A percentile compares a stretch with the other conserved stretches of the same genome.
These are phyloP conservation scores for Patiria pectinifera DNA, from an alignment of 53 echinoderm and acorn worm species.

Conservation along the genomic window DNA sequence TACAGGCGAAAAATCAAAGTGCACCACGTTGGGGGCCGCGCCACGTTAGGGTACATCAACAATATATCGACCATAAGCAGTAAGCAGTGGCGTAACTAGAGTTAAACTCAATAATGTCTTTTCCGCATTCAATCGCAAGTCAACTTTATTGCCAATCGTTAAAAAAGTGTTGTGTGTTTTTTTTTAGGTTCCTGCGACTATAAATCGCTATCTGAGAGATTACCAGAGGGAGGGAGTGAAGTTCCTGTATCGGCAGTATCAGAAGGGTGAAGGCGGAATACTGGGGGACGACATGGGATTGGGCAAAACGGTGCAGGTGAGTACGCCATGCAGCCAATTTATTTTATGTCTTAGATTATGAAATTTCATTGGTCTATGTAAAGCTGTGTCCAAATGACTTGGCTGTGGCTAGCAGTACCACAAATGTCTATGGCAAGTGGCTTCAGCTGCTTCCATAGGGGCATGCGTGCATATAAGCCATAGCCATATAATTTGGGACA, in stretches of 20 bases:
- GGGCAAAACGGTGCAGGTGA: constrained; percentile 93
- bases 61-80: too few relatives aligned
- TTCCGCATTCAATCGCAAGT: background rate
- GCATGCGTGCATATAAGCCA: too few relatives aligned
- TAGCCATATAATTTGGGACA: too few relatives aligned
- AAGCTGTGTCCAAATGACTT: background rate
- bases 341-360: background rate
- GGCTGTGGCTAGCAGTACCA: too few relatives aligned
- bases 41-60: too few relatives aligned
- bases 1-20: too few relatives aligned
- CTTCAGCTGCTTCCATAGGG: background rate
- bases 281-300: constrained; percentile 97
- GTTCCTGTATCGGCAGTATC: constrained; percentile 84
- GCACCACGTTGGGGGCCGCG: too few relatives aligned
- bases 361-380: background rate
- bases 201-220: constrained; percentile 89
- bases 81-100: too few relatives aligned
- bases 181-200: constrained; percentile 84
- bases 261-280: constrained; percentile 74
- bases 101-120: background rate
- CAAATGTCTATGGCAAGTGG: background rate
- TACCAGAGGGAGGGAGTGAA: constrained; percentile 93
- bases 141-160: background rate
- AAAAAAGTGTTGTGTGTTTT: constrained; percentile 4
- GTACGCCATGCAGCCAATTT: background rate